phyloP scores from a whole-genome alignment of 2,888 invertebrate species.

The Lasioglossum villosulum region DNA sequence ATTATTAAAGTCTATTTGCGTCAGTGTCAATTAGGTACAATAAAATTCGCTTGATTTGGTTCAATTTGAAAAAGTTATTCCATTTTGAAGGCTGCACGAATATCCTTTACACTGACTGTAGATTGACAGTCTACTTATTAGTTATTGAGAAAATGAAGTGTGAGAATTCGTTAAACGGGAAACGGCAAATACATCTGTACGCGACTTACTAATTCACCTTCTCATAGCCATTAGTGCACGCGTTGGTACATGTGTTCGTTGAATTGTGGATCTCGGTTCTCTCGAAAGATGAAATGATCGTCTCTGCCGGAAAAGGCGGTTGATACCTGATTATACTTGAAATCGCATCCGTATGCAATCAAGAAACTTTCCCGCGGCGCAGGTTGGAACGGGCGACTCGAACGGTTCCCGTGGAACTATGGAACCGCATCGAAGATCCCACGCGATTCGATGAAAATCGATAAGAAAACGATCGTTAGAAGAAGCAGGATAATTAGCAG shows the following conservation, averaged over 20 bases:
- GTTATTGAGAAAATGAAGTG: background rate
- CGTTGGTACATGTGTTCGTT: background rate
- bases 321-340: background rate
- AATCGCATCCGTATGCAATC: constrained; percentile 6
- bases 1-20: no score
- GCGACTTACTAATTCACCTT: background rate
- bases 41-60: no score
- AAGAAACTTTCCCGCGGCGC: constrained; percentile 15
- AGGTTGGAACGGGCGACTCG: background rate
- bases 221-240: background rate
- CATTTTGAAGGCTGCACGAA: no score
- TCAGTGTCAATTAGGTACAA: no score
- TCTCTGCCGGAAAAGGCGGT: background rate
- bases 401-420: constrained; percentile 25
- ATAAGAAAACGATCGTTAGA: constrained; percentile 10
- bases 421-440: constrained; percentile 36
- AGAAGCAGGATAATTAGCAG: constrained; percentile 53
- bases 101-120: background rate
- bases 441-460: constrained; percentile 37
- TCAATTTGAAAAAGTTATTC: no score
- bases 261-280: background rate
- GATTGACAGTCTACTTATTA: background rate
- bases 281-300: background rate
- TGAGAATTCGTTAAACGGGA: background rate
- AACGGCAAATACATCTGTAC: background rate